Evolutionary conservation across 2,113 vertebrate genomes (phyloP).

Genomic region (Nothocercus julius): DNA sequence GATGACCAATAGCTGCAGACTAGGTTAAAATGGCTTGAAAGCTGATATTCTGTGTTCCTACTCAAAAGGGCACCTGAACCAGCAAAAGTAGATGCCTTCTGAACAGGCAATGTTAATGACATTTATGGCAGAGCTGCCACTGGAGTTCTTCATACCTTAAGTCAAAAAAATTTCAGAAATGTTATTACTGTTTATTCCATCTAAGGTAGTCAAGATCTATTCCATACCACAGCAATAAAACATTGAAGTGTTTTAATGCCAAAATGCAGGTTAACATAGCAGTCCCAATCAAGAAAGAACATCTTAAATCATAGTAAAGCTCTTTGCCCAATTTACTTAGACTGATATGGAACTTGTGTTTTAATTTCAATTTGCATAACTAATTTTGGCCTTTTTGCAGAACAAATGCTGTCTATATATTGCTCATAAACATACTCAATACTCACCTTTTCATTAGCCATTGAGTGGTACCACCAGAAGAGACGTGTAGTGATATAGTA

Average conservation of each 20-base stretch:
- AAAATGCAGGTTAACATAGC: neutral
- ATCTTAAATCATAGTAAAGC: neutral
- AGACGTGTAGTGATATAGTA: constrained; percentile 96
- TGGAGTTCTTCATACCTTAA: neutral
- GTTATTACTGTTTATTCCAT: neutral
- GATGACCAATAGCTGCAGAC: neutral
- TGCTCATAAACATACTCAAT: neutral
- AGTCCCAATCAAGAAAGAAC: neutral
- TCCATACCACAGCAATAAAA: neutral
- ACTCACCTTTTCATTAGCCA: constrained; percentile 94
- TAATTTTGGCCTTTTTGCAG: neutral
- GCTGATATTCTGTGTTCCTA: neutral
- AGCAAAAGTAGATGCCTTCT: neutral
- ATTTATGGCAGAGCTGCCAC: neutral
- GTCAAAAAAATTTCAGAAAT: neutral
- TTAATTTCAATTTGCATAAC: neutral
- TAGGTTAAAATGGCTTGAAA: neutral
- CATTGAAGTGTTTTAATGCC: neutral
- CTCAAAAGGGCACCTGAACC: neutral
- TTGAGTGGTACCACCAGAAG: constrained; percentile 98
- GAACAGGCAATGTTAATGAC: neutral
- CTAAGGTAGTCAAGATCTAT: neutral
- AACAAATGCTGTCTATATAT: neutral
- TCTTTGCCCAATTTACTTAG: neutral
- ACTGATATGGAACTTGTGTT: neutral